Evolutionary conservation across 2,113 vertebrate species (phyloP).

Genomic region (Albula glossodonta): DNA sequence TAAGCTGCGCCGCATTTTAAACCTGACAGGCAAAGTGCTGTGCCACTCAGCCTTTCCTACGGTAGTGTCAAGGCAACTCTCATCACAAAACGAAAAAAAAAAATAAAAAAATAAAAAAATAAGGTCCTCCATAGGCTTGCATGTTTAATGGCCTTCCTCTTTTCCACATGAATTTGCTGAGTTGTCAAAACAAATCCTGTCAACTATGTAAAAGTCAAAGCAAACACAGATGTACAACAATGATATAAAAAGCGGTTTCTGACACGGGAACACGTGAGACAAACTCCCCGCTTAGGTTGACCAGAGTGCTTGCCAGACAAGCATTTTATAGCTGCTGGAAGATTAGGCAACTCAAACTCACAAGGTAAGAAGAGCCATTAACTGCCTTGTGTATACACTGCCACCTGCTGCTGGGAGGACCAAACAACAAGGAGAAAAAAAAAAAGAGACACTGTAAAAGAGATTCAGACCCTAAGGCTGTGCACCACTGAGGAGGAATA

Average conservation of each 20-base stretch:
- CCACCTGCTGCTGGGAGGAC: constrained; percentile 23
- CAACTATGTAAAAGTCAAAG: not conserved
- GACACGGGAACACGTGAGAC: not conserved
- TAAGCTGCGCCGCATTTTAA: not conserved
- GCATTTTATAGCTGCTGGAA: not conserved
- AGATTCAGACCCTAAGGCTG: not conserved
- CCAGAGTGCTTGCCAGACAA: not conserved
- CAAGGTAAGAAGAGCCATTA: not conserved
- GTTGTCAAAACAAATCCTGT: constrained; percentile 24
- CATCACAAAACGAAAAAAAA: not conserved
- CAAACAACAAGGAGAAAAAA: not conserved
- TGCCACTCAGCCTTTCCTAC: not conserved
- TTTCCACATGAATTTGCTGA: not conserved
- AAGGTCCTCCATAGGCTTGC: not conserved
- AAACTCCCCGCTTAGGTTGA: not conserved
- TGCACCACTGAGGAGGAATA: not conserved
- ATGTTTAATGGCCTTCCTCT: not conserved
- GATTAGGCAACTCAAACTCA: not conserved
- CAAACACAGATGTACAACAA: not conserved
- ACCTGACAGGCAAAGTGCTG: no score
- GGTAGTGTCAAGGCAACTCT: not conserved
- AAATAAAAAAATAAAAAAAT: not conserved
- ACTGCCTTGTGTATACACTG: not conserved
- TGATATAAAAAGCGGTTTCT: not conserved
- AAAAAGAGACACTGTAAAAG: not conserved